These are phyloP conservation scores for Pygoscelis adeliae DNA, from an alignment of 2,113 vertebrate species.

Conservation along the genomic window DNA sequence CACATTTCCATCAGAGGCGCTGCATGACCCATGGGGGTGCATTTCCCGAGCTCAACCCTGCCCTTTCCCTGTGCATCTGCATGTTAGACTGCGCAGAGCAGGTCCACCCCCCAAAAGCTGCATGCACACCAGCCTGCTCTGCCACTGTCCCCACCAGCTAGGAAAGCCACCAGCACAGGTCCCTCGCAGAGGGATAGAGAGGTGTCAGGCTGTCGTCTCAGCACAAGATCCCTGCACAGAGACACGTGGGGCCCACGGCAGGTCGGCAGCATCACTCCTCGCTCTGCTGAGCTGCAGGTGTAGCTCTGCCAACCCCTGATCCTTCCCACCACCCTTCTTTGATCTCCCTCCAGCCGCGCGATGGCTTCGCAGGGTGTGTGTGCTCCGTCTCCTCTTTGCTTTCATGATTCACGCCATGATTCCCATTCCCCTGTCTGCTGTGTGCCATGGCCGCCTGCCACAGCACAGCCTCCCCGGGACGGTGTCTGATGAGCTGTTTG, in stretches of 20 bases:
- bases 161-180: not conserved
- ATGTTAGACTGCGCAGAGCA: accelerated
- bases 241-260: accelerated
- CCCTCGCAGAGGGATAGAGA: not conserved
- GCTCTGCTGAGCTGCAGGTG: accelerated
- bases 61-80: not conserved
- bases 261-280: accelerated
- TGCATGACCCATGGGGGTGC: not conserved
- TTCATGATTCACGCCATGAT: not conserved
- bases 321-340: not conserved
- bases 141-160: not conserved
- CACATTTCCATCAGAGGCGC: not conserved
- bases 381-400: not conserved
- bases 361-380: accelerated
- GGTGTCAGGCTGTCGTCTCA: not conserved
- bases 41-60: not conserved
- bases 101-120: not conserved
- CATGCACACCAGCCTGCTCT: not conserved
- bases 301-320: not conserved
- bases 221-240: not conserved
- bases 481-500: slow-evolving; percentile 30
- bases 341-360: not conserved
- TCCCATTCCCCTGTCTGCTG: not conserved
- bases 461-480: not conserved
- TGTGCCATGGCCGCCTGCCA: not conserved